Base-by-base conservation (phyloP, 2,888 invertebrate genomes). In the Mamestra brassicae region DNA sequence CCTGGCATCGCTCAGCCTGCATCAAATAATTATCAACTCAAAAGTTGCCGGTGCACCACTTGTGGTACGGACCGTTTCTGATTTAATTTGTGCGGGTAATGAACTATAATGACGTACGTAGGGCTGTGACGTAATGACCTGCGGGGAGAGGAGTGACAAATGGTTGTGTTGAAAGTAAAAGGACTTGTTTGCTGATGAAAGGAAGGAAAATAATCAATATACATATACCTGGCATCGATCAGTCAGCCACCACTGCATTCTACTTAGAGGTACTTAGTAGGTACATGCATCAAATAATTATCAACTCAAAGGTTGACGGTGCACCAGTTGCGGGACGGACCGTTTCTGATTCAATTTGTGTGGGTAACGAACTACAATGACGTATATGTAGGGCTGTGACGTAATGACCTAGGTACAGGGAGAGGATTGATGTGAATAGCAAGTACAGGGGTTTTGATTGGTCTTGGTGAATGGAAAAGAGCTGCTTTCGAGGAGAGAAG, bases 61-160 rank as follows among this genome's bases (percentile, higher is more conserved):
- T 86, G 88, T 67, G 85, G 74, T 78, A 73, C 64, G 71, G 36
- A 73, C 79, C 81, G 47, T 61, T 78, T 72, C 79, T 83, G 83
- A 90, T 89, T 92, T 89, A 91, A 92, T 92, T 91, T 91, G 79
- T 71, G 60, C 50, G 80, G 81, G 74, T 89, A 92, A 89, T 91
- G 89, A 91, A 89, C 90, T 89, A 88, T 88, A 88, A 89, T 89
- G 87, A 87, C 85, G 71, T 38, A 71, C 71, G 67, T 68, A 77
- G 79, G 77, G 67, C 63, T 87, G 85, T 60, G 79, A 55, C 54
- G 47, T 57, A 58, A 62, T 80, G 15, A 7, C n/a, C 1, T 13
- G 15, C 17, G 13, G 8, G 26, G 17, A 34, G 13, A 26, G 8
- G 11, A 54, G 26, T 60, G 1, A 8, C n/a, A 11, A 5, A 38